Evolutionary conservation across 2,888 invertebrate genomes (phyloP), one percentile per base, ranked within the genome.

Genomic region (Eilema caniola): DNA sequence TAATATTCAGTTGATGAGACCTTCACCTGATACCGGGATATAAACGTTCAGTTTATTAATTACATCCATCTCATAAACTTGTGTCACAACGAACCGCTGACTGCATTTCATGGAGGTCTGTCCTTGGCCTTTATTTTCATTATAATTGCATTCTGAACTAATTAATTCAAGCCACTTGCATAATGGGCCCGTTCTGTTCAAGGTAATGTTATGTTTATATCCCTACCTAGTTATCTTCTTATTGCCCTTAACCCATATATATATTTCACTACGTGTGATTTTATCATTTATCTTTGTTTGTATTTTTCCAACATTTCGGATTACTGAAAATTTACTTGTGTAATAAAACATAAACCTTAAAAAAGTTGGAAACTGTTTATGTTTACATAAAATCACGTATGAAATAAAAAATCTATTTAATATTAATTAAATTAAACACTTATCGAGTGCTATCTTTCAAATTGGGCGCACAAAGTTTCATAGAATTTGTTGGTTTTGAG

Each of bases 41-140:
- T 72, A 68, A 76, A 64, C 65, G 70, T 76, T 69, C 66, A 75
- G 33, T 80, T 78, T 73, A 81, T 81, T 76, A 80, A 76, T 81
- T 65, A 57, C 62, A 60, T 62, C 62, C 71, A 73, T 74, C 74
- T 80, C 77, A 74, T 73, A 67, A 74, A 73, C 72, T 62, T 37
- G 25, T 80, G 73, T 62, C 69, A 71, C 67, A 75, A 66, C 81
- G 70, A 60, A 62, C 66, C 64, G 67, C 66, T 75, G 70, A 65
- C 71, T 77, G 72, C 73, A 75, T 79, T 75, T 70, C 63, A 62
- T 63, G 67, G 63, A 82, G 76, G 72, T 74, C 73, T 57, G 71
- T 69, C 67, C 70, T 37, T 78, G 76, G 64, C 78, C 74, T 82
- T 78, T 67, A 75, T 78, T 81, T 82, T 78, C 67, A 73, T 77